phyloP scores from a whole-genome alignment of 2,888 invertebrate species.

The Chromoteleia sp. region DNA sequence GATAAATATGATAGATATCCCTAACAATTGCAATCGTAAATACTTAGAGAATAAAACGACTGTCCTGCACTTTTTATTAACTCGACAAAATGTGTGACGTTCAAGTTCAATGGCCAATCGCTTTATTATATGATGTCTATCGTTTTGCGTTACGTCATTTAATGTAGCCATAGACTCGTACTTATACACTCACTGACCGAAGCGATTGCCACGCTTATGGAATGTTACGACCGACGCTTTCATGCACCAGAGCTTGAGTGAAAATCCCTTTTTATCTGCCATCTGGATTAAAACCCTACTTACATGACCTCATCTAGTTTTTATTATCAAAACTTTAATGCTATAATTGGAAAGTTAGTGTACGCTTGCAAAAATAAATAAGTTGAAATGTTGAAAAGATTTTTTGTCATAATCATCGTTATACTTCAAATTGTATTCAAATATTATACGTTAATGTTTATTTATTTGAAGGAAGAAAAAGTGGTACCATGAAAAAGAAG shows the following conservation, averaged over 20 bases:
- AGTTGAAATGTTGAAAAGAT: conserved; percentile 6
- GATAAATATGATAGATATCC: conserved; percentile 80
- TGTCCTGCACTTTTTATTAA: conserved; percentile 73
- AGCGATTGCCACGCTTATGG: conserved; percentile 64
- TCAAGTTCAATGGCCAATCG: conserved; percentile 75
- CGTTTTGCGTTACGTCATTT: conserved; percentile 67
- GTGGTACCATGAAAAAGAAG: too few relatives aligned
- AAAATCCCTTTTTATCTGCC: conserved; percentile 59
- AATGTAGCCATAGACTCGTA: conserved; percentile 65
- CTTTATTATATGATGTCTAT: conserved; percentile 72
- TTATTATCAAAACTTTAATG: conserved; percentile 55
- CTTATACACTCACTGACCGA: conserved; percentile 52
- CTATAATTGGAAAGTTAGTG: conserved; percentile 32
- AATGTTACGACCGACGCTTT: conserved; percentile 57
- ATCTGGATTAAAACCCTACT: conserved; percentile 56
- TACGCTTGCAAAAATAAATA: conserved; percentile 11
- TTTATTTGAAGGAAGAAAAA: too few relatives aligned
- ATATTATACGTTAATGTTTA: too few relatives aligned
- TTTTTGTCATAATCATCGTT: not conserved
- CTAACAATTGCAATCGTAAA: conserved; percentile 78
- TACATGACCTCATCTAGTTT: conserved; percentile 54
- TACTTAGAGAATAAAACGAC: conserved; percentile 71
- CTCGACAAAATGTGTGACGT: conserved; percentile 72
- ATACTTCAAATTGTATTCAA: not conserved
- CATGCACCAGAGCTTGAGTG: conserved; percentile 49